Conservation (phyloP, 2,797 vertebrate genomes). For the Neopelma chrysocephalum region DNA sequence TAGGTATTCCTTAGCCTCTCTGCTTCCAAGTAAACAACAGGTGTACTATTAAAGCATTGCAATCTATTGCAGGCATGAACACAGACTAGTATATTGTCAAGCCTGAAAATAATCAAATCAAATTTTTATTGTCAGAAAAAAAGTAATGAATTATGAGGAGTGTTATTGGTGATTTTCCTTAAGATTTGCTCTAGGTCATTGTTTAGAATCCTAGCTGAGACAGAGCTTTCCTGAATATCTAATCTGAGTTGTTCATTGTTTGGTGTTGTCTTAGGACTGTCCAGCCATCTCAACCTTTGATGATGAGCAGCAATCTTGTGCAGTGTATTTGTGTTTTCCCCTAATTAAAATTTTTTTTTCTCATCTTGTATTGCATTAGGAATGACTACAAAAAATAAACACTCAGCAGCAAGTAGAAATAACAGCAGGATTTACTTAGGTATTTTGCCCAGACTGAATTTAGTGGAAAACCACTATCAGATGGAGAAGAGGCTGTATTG, state of each 20-base stretch:
- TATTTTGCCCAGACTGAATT: not conserved
- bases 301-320: not conserved
- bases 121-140: conserved; percentile 35
- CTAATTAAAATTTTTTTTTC: not conserved
- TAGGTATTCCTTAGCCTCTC: not conserved
- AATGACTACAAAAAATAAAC: not conserved
- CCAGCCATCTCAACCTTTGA: not conserved
- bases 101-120: conserved; percentile 54
- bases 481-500: not conserved
- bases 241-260: not conserved
- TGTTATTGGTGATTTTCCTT: not conserved
- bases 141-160: not conserved
- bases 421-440: not conserved
- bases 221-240: not conserved
- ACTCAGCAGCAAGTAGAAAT: not conserved
- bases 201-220: conserved; percentile 30
- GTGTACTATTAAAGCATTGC: not conserved
- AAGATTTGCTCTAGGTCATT: not conserved
- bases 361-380: not conserved
- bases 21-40: not conserved
- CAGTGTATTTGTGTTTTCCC: not conserved
- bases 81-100: not conserved
- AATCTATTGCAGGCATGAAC: not conserved
- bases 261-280: not conserved
- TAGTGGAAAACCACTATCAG: conserved; percentile 9